These are phyloP conservation scores for Sussaba pulchella DNA, from an alignment of 2,888 invertebrate genomes.

Conservation along the genomic window DNA sequence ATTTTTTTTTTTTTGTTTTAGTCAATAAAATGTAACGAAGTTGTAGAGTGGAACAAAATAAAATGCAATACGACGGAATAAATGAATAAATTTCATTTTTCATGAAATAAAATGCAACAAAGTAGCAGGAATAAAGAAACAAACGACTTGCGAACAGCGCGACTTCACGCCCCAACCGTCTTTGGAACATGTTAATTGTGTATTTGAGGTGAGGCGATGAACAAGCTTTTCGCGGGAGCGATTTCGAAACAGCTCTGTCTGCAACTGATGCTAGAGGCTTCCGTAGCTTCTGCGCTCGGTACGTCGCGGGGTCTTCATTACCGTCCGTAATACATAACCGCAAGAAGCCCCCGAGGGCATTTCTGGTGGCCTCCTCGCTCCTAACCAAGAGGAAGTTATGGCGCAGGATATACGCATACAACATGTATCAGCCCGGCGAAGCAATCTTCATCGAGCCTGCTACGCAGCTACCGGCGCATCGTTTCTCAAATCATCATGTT, in stretches of 20 bases:
- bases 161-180: slow-evolving; percentile 63
- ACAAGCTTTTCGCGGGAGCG: slow-evolving; percentile 72
- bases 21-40: too few relatives aligned
- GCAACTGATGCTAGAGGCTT: slow-evolving; percentile 29
- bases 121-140: neutral
- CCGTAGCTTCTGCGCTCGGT: slow-evolving; percentile 66
- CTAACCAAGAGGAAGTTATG: slow-evolving; percentile 50
- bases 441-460: slow-evolving; percentile 32
- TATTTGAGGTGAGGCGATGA: slow-evolving; percentile 77
- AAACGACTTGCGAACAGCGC: neutral
- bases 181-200: slow-evolving; percentile 79
- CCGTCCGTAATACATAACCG: slow-evolving; percentile 75
- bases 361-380: slow-evolving; percentile 57
- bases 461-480: neutral
- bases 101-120: too few relatives aligned
- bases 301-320: slow-evolving; percentile 77
- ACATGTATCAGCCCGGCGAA: slow-evolving; percentile 35
- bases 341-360: slow-evolving; percentile 67
- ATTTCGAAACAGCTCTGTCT: slow-evolving; percentile 37
- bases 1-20: too few relatives aligned
- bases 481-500: too few relatives aligned
- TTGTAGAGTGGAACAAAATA: too few relatives aligned
- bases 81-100: too few relatives aligned
- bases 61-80: too few relatives aligned
- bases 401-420: slow-evolving; percentile 36